Evolutionary conservation across 2,113 vertebrate genomes (phyloP), one percentile per base, ranked within the genome.

Genomic region (Sylvia atricapilla): DNA sequence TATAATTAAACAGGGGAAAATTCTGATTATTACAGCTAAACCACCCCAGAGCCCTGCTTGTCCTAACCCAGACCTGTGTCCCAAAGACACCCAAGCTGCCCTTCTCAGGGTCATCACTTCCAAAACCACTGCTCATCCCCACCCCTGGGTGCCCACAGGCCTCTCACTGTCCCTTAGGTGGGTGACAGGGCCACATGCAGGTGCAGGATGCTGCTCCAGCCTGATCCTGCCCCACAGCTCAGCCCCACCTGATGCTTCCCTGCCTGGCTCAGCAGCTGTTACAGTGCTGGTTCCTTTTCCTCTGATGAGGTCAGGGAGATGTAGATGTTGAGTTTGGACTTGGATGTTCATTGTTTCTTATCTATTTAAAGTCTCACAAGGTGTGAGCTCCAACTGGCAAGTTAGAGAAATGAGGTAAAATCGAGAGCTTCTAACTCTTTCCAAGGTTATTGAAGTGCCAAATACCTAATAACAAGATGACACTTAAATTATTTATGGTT

Each of bases 131-230:
- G 37, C 27, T 66, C 46, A 28, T 4, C 21, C 55, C 50, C 37
- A 52, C 27, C 66, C 37, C 25, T 43, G 56, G 50, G 6, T 43
- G 50, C 16, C 69, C 52, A 19, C 20, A 6, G 8, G 58, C 17
- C 28, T 43, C 74, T 17, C 7, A 1, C 43, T 69, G 39, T 37
- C 66, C 78, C 55, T 66, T 13, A 7, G n/a, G 18, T 10, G 63
- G 27, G 27, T 77, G 55, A 16, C 52, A 92, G n/a, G 11, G 21
- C 27, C 30, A 37, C 13, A 9, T 0, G 1, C 28, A 59, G 73
- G 25, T 63, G 17, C 35, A 39, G 67, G 49, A 30, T 0, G 0
- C 49, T 63, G n/a, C n/a, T 53, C 2, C 1, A 33, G 60, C 3
- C 69, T 52, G 10, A 43, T 41, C 35, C 53, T 46, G 25, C 47